Evolutionary conservation across 1,140 invertebrate genomes (phyloP).

Genomic region (Drosophila arizonae): DNA sequence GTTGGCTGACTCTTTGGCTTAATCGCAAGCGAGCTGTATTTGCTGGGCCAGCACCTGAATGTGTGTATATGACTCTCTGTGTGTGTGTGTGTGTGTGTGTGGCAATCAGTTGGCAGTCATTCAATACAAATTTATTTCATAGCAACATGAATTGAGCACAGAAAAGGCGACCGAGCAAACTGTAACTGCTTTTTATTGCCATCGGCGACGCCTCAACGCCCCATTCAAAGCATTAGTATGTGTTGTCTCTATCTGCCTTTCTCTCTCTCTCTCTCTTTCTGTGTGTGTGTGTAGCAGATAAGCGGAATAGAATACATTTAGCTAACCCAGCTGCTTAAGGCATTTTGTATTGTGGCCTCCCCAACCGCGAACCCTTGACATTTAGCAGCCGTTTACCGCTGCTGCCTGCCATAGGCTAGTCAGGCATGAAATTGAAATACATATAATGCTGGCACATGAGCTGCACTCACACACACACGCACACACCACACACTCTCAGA

Average conservation of each 20-base stretch:
- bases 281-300: slow-evolving; percentile 45
- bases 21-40: slow-evolving; percentile 43
- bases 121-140: slow-evolving; percentile 74
- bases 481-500: not conserved
- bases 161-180: slow-evolving; percentile 57
- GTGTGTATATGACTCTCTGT: not conserved
- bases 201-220: slow-evolving; percentile 50
- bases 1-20: slow-evolving; percentile 57
- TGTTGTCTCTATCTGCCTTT: slow-evolving; percentile 1
- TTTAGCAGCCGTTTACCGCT: slow-evolving; percentile 32
- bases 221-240: slow-evolving; percentile 7
- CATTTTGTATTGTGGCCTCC: slow-evolving; percentile 40
- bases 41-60: not conserved
- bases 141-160: slow-evolving; percentile 59
- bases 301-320: slow-evolving; percentile 23
- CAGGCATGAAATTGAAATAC: slow-evolving; percentile 77
- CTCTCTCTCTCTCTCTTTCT: slow-evolving; percentile 10
- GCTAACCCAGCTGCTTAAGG: slow-evolving; percentile 12
- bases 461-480: slow-evolving; percentile 26
- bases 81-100: slow-evolving; percentile 1
- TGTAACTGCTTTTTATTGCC: slow-evolving; percentile 71
- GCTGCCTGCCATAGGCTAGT: slow-evolving; percentile 34
- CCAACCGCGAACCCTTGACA: slow-evolving; percentile 50
- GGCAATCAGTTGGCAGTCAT: slow-evolving; percentile 47
- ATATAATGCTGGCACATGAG: slow-evolving; percentile 4